Evolutionary conservation across 2,113 vertebrate species (phyloP).

Genomic region (Protobothrops flavoviridis): DNA sequence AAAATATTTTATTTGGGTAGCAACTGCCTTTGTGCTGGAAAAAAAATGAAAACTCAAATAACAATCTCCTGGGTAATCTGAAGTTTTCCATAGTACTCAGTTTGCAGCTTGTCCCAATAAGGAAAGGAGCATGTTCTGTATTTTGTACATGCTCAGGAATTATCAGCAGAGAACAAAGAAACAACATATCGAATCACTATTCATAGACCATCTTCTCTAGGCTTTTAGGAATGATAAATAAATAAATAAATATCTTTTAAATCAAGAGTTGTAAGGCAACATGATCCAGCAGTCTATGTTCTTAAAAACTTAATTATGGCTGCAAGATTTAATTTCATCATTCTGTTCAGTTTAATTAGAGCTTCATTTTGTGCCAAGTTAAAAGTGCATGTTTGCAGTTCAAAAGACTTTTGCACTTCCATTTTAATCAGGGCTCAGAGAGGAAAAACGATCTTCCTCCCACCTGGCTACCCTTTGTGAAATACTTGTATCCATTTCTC

Average conservation of each 20-base stretch:
- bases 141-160: neutral
- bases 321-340: neutral
- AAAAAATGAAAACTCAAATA: neutral
- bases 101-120: neutral
- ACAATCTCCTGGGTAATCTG: neutral
- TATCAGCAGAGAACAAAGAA: neutral
- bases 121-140: neutral
- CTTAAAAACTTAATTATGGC: neutral
- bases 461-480: neutral
- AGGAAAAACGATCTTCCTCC: neutral
- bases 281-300: neutral
- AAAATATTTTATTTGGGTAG: neutral
- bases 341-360: neutral
- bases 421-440: neutral
- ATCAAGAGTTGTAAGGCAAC: neutral
- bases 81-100: neutral
- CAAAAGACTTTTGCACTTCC: neutral
- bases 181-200: neutral
- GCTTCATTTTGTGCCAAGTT: neutral
- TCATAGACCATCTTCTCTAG: neutral
- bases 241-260: neutral
- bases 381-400: neutral
- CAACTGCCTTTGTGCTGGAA: neutral
- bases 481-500: neutral
- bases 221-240: neutral